A percentile compares a stretch with the other conserved stretches of the same genome.
Evolutionary conservation across 1,140 invertebrate genomes (phyloP).

Genomic region (Laupala kohalensis): DNA sequence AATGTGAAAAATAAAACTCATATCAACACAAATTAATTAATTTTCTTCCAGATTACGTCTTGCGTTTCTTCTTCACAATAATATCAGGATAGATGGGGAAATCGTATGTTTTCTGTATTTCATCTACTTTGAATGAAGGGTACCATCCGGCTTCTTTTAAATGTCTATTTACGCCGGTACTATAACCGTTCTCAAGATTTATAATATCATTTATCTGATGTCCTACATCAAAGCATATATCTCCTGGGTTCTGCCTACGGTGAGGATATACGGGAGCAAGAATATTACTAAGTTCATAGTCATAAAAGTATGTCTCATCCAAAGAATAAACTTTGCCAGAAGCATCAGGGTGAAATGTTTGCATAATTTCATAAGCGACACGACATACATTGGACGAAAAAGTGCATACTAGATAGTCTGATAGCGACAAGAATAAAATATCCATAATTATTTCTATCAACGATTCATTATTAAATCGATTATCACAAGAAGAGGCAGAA

Average conservation of each 20-base stretch:
- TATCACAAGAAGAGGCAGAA: too few relatives aligned
- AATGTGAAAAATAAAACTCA: too few relatives aligned
- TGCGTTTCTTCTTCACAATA: too few relatives aligned
- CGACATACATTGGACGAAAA: conserved; percentile 65
- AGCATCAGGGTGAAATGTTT: conserved; percentile 73
- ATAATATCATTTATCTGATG: conserved; percentile 84
- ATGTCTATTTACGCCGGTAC: conserved; percentile 71
- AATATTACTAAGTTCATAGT: conserved; percentile 86
- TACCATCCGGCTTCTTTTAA: conserved; percentile 66
- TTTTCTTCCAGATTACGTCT: too few relatives aligned
- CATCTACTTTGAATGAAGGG: conserved; percentile 68
- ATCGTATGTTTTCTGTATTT: conserved; percentile 47
- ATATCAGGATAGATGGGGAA: conserved; percentile 49
- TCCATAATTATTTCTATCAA: conserved; percentile 83
- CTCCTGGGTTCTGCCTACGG: conserved; percentile 49
- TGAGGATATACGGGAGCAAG: conserved; percentile 57
- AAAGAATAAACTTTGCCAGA: conserved; percentile 72
- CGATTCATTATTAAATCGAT: conserved; percentile 79
- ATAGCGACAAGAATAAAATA: conserved; percentile 68
- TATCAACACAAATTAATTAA: too few relatives aligned
- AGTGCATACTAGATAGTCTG: conserved; percentile 25
- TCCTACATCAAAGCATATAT: conserved; percentile 60
- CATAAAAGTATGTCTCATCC: conserved; percentile 96
- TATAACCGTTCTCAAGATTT: conserved; percentile 95
- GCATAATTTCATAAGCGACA: conserved; percentile 95